A percentile compares a stretch with the other conserved stretches of the same genome.
Conservation (phyloP, 2,888 invertebrate genomes). For the Willowsia nigromaculata region DNA sequence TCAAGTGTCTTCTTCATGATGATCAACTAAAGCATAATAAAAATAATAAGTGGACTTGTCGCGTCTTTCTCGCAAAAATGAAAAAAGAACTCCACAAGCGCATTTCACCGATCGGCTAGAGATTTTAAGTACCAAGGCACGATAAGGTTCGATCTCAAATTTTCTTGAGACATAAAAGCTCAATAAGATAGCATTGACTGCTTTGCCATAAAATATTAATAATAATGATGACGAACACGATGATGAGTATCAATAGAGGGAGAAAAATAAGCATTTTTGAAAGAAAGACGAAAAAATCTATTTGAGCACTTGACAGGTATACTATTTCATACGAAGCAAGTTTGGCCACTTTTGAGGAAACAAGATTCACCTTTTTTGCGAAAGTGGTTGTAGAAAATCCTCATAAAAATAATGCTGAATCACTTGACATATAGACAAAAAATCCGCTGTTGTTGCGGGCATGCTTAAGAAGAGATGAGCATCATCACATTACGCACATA, state of each 20-base stretch:
- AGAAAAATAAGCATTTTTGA: conserved; percentile 10
- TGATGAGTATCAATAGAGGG: conserved; percentile 1
- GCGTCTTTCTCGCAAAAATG: conserved; percentile 19
- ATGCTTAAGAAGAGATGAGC: background rate
- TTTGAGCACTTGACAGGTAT: conserved; percentile 51
- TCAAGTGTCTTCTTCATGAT: background rate
- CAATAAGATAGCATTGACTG: conserved; percentile 2
- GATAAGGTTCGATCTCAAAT: background rate
- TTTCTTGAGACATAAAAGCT: conserved; percentile 28
- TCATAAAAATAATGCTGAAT: conserved; percentile 55
- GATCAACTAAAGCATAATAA: background rate
- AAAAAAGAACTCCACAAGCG: background rate
- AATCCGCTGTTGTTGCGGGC: background rate
- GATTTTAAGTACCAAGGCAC: too few species aligned
- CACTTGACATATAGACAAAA: background rate
- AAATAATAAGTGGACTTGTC: conserved; percentile 22
- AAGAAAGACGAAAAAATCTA: conserved; percentile 41
- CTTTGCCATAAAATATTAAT: conserved; percentile 46
- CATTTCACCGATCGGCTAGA: background rate
- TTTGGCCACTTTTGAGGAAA: conserved; percentile 62
- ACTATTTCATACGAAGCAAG: conserved; percentile 63
- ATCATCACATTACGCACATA: background rate
- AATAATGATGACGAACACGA: conserved; percentile 14
- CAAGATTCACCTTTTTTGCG: conserved; percentile 57
- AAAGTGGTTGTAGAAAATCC: conserved; percentile 49